A percentile compares a stretch with the other conserved stretches of the same genome.
Evolutionary conservation across 92 coral and sea anemone genomes (phyloP).

Genomic region (Isaurus tuberculatus): DNA sequence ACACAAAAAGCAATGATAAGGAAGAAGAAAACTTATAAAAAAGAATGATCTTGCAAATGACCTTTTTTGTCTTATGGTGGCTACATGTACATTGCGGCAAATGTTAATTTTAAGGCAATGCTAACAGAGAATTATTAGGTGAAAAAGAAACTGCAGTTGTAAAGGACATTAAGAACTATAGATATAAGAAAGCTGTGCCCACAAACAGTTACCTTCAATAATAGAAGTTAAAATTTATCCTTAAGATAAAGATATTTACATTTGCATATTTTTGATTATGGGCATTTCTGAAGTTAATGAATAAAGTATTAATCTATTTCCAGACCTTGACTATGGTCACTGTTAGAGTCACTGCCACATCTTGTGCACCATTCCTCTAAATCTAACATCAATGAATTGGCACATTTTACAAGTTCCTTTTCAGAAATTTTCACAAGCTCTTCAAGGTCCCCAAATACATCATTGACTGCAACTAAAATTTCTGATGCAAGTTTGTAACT

Average conservation of each 20-base stretch:
- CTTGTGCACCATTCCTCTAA: conserved; percentile 27
- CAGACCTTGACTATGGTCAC: conserved; percentile 30
- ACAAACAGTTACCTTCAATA: not conserved
- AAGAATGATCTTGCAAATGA: too few relatives aligned
- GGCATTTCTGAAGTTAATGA: not conserved
- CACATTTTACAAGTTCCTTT: conserved; percentile 15
- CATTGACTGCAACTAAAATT: conserved; percentile 39
- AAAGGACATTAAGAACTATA: not conserved
- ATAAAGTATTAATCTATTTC: not conserved
- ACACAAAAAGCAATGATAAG: too few relatives aligned
- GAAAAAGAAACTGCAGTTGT: conserved; percentile 3
- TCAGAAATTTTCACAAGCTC: conserved; percentile 9
- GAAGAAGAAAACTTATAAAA: too few relatives aligned
- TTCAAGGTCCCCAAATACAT: conserved; percentile 51
- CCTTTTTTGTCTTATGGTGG: not conserved
- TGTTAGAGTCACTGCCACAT: conserved; percentile 29
- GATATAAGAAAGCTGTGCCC: conserved; percentile 1
- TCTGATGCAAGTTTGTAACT: conserved; percentile 36
- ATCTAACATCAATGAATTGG: conserved; percentile 17
- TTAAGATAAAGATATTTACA: not conserved
- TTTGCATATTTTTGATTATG: too few relatives aligned
- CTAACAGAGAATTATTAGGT: not conserved
- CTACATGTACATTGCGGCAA: not conserved
- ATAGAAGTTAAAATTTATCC: conserved; percentile 7
- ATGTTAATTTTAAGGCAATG: not conserved